These are phyloP conservation scores for Yponomeuta evonymella DNA, from an alignment of 2,888 invertebrate genomes.

Conservation along the genomic window DNA sequence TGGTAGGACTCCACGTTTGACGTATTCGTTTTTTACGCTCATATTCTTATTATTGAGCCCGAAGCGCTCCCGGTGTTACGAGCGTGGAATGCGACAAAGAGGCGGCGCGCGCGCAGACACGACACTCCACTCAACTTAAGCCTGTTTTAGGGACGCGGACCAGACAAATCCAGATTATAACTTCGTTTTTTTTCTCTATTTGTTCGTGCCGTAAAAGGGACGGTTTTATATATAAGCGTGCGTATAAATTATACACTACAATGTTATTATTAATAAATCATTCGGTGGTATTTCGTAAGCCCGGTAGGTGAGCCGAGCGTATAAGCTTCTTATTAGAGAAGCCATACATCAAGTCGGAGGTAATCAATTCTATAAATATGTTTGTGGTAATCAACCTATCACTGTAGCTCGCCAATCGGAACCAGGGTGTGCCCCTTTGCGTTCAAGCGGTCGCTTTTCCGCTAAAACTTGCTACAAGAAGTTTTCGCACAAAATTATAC, in stretches of 20 bases:
- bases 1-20: conserved; percentile 35
- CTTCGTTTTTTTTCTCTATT: neutral
- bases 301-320: neutral
- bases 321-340: conserved; percentile 17
- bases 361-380: conserved; percentile 51
- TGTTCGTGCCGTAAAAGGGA: neutral
- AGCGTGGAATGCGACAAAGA: conserved; percentile 68
- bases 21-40: conserved; percentile 69
- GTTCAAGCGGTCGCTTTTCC: neutral
- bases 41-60: conserved; percentile 71
- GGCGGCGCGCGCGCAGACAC: conserved; percentile 42
- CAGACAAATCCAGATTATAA: neutral
- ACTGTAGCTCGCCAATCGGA: conserved; percentile 50
- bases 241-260: neutral
- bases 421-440: conserved; percentile 19
- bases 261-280: neutral
- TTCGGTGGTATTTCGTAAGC: neutral
- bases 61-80: conserved; percentile 75
- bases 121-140: conserved; percentile 31
- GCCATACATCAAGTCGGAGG: conserved; percentile 16
- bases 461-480: neutral
- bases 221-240: neutral
- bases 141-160: neutral
- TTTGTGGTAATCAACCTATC: conserved; percentile 64
- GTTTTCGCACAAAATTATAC: too few species aligned